Base-by-base conservation (phyloP, 2,113 vertebrate species). In the Pungitius pungitius region DNA sequence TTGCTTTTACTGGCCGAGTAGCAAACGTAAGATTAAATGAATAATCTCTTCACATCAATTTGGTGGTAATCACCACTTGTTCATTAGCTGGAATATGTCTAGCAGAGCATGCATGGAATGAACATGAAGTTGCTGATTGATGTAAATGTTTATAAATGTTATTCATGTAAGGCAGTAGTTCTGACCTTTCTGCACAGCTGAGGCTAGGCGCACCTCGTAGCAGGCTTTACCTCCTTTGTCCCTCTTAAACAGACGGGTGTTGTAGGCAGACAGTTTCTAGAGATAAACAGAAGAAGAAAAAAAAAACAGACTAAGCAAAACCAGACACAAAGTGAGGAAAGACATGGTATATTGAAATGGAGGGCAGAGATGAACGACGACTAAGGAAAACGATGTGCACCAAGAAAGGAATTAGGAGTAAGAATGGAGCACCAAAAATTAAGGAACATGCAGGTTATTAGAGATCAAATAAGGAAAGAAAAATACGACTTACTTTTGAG, bases 201-300 rank as follows among this genome's bases (percentile, higher is more conserved):
- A 97, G 2, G 96, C 96, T 86, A 97, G 87, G n/a, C 96, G 95
- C 78, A 97, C 96, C 81, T 96, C 95, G 0, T 96, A 97, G 78
- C 77, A 77, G 8, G 83, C 22, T 67, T 94, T 95, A 12, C 92
- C 94, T 49, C 82, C 86, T 0, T 67, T 70, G 0, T 88, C 85
- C 3, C 62, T 93, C 89, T 96, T 97, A 81, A 97, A 97, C 76
- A 97, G 93, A 33, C 96, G 94, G 0, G 96, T 97, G 89, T 97
- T 97, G 87, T 97, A 97, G 39, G 96, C 96, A 65, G 96, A 96
- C 79, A 97, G 91, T 87, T 94, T 96, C 96, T 97, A 51, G 14
- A 84, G 82, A 59, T 30, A 68, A 59, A 80, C 2, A 22, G 74
- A 7, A 85, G n/a, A n/a, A n/a, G n/a, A n/a, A n/a, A n/a, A 30